Conservation (phyloP, 2,797 vertebrate species). For the Myoxocephalus aenaeus region DNA sequence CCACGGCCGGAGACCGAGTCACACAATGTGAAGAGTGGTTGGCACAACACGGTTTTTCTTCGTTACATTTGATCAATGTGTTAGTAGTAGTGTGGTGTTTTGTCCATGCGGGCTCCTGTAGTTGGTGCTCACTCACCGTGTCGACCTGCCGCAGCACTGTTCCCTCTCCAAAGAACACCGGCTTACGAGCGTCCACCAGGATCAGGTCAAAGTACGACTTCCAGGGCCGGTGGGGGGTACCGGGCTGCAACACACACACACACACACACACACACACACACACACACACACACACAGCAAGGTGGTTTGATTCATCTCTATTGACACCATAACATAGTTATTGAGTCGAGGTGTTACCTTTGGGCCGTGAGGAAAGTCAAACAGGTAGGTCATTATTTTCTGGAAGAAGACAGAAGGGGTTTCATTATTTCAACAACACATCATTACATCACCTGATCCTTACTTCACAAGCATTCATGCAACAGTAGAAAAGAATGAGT, state of each 20-base stretch:
- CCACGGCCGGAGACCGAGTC: too few species aligned
- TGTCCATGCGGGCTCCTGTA: not conserved
- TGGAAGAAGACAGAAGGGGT: conserved; percentile 62
- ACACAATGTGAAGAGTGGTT: too few species aligned
- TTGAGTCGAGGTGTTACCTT: conserved; percentile 78
- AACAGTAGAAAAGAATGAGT: too few species aligned
- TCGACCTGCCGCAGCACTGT: conserved; percentile 94
- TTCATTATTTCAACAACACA: not conserved
- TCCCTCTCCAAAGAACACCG: conserved; percentile 94
- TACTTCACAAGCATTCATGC: not conserved
- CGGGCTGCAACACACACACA: conserved; percentile 76
- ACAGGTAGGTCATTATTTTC: conserved; percentile 99
- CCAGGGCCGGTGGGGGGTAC: conserved; percentile 89
- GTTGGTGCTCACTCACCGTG: conserved; percentile 90
- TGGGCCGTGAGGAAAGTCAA: conserved; percentile 93
- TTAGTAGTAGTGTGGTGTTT: too few species aligned
- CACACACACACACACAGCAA: not conserved
- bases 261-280: not conserved
- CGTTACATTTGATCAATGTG: too few species aligned
- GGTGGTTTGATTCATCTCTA: too few species aligned
- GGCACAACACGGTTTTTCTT: too few species aligned
- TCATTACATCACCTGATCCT: not conserved
- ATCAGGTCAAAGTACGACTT: conserved; percentile 96
- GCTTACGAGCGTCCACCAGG: conserved; percentile 94
- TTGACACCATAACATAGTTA: too few species aligned